Evolutionary conservation across 1,140 invertebrate species (phyloP).

Genomic region (Drosophila malerkotliana): DNA sequence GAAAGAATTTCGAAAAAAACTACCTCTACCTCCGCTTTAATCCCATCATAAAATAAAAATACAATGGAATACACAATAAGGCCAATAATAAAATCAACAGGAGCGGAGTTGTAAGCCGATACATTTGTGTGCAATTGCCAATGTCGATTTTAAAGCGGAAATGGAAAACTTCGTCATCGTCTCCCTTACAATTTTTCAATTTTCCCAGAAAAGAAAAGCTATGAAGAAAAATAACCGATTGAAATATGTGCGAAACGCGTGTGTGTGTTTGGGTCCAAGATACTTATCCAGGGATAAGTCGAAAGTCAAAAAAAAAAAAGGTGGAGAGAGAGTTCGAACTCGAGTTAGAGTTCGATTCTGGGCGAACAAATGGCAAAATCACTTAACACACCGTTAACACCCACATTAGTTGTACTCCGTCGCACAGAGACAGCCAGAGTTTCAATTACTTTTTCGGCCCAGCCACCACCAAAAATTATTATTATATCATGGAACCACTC

Average conservation of each 20-base stretch:
- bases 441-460: conserved; percentile 69
- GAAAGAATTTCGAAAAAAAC: not conserved
- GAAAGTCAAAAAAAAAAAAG: not conserved
- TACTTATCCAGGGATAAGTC: conserved; percentile 64
- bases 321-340: conserved; percentile 12
- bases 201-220: conserved; percentile 15
- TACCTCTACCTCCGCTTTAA: not conserved
- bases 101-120: conserved; percentile 20
- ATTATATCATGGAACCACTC: conserved; percentile 6
- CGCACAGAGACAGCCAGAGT: conserved; percentile 54
- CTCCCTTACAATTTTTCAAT: conserved; percentile 7
- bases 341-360: conserved; percentile 60
- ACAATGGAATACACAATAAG: conserved; percentile 3
- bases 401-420: conserved; percentile 80
- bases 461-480: conserved; percentile 28
- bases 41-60: conserved; percentile 2
- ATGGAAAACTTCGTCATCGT: conserved; percentile 52
- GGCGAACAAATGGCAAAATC: conserved; percentile 72
- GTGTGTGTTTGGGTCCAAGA: conserved; percentile 48
- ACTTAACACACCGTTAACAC: conserved; percentile 82
- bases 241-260: conserved; percentile 81
- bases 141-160: conserved; percentile 69
- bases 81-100: conserved; percentile 29
- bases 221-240: conserved; percentile 16
- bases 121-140: conserved; percentile 32